Evolutionary conservation across 2,113 vertebrate genomes (phyloP), one percentile per base, ranked within the genome.

Genomic region (Limnothrissa miodon): DNA sequence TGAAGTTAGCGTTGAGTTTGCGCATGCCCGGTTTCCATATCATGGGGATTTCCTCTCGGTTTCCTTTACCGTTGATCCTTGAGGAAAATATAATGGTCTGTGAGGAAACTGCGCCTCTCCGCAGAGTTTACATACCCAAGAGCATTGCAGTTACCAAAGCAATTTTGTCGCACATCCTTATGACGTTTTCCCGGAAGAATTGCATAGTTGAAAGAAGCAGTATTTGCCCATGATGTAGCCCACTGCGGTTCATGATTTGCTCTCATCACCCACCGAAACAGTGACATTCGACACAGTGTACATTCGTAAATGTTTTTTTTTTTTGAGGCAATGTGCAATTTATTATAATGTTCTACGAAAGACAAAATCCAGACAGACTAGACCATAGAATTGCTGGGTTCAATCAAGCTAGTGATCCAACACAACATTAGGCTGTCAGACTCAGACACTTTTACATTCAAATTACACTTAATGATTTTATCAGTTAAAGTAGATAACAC

Each of bases 11-110:
- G 83, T 81, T 51, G 5, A 0, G 25, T n/a, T 48, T 82, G 11
- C 78, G 81, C 84, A 78, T 48, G 80, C 7, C 83, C 9, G 78
- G 91, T 90, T 62, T 91, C 9, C 82, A 84, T 70, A 36, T 0
- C 1, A 13, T 19, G 21, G 0, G 8, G 1, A 42, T 15, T 78
- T 42, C 59, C 45, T 74, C 11, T 29, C 7, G 13, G 10, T 7
- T 0, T 19, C 29, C 29, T 74, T 6, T 33, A 2, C n/a, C 6
- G 9, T n/a, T 29, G 19, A 19, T 23, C 23, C 51, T 21, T 21
- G 66, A 5, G 33, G 29, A 36, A 33, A 74, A 36, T 1, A 23
- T 5, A 15, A 2, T 10, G 9, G 29, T 33, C 33, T 6, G 1
- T 29, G 13, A 13, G 29, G 4, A 5, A 74, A 74, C 66, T 74